Percentiles rank a stretch among this genome's conserved stretches.
Evolutionary conservation across 1,140 invertebrate genomes (phyloP).

Genomic region (Pinna nobilis): DNA sequence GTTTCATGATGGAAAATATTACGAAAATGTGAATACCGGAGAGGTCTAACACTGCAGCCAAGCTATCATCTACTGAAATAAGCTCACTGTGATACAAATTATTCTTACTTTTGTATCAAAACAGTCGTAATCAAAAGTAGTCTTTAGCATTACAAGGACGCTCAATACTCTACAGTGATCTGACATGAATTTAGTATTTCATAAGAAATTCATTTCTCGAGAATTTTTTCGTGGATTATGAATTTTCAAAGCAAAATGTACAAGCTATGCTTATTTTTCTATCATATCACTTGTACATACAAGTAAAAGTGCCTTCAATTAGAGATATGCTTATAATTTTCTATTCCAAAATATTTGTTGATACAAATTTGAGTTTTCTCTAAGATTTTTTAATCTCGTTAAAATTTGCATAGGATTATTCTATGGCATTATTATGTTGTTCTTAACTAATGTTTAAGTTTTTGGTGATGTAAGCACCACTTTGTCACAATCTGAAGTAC

Average conservation of each 20-base stretch:
- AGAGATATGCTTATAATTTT: not conserved
- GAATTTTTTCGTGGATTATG: not conserved
- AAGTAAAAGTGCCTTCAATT: not conserved
- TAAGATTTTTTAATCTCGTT: not conserved
- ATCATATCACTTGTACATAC: not conserved
- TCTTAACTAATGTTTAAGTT: no score
- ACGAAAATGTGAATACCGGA: slow-evolving; percentile 20
- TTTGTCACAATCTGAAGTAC: no score
- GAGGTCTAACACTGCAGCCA: no score
- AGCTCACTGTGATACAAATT: not conserved
- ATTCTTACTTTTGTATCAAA: not conserved
- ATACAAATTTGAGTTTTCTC: not conserved
- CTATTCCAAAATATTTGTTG: not conserved
- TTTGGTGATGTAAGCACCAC: no score
- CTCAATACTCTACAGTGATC: not conserved
- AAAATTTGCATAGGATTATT: not conserved
- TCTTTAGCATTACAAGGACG: not conserved
- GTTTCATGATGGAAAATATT: slow-evolving; percentile 25
- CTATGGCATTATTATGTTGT: not conserved
- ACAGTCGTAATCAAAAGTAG: not conserved
- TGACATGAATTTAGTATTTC: not conserved
- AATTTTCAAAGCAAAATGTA: not conserved
- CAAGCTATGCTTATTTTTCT: not conserved
- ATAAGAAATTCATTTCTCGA: no score
- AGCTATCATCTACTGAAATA: no score